A percentile compares a stretch with the other conserved stretches of the same genome.
phyloP scores from a whole-genome alignment of 2,113 vertebrate genomes.

The Sebastes fasciatus region DNA sequence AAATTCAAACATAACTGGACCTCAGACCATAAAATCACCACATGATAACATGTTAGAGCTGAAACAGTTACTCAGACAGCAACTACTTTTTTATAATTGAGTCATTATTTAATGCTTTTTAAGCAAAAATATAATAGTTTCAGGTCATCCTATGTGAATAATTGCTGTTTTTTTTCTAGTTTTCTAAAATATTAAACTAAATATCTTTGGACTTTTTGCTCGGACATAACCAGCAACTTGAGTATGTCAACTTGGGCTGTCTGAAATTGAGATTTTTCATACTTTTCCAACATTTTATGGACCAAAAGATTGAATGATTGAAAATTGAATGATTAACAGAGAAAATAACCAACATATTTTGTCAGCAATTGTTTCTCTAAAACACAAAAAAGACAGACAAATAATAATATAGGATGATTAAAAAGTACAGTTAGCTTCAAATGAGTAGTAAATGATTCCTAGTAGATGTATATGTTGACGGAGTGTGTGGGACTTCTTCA shows the following conservation, averaged over 20 bases:
- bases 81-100: too few species aligned
- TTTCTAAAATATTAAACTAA: neutral
- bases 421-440: neutral
- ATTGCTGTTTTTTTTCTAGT: neutral
- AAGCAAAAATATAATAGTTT: neutral
- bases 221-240: too few species aligned
- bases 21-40: neutral
- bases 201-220: neutral
- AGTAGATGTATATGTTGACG: constrained; percentile 18
- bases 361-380: neutral
- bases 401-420: neutral
- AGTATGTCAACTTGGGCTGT: neutral
- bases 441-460: constrained; percentile 44
- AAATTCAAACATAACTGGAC: neutral
- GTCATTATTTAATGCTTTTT: neutral
- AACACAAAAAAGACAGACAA: neutral
- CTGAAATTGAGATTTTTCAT: neutral
- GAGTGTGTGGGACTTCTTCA: neutral
- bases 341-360: neutral
- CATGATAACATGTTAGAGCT: neutral
- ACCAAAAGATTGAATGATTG: neutral
- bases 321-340: neutral
- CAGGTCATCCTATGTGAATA: neutral
- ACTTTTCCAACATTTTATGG: neutral
- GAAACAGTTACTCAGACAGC: neutral